A percentile compares a stretch with the other conserved stretches of the same genome.
Conservation (phyloP, 1,140 invertebrate species). For the Aphelenchoides fujianensis region DNA sequence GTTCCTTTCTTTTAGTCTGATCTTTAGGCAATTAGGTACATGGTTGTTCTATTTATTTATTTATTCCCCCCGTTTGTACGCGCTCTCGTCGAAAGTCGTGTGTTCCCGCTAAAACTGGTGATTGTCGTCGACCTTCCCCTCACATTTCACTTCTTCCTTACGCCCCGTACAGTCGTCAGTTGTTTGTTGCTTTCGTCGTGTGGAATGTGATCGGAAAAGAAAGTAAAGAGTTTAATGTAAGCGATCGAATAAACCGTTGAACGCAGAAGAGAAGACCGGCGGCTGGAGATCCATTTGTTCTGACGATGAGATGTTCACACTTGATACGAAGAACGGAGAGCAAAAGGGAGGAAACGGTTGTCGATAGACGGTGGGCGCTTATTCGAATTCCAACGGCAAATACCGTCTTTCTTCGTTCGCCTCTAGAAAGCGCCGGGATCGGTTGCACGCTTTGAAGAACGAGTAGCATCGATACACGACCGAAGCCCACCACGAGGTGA, state of each 20-base stretch:
- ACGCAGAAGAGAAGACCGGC: neutral
- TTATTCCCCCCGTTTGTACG: no score
- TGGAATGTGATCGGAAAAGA: neutral
- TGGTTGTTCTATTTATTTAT: no score
- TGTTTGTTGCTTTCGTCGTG: neutral
- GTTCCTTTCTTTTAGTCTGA: no score
- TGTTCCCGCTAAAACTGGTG: neutral
- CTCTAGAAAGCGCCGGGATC: neutral
- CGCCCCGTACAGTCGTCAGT: neutral
- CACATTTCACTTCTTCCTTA: neutral
- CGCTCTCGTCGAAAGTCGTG: neutral
- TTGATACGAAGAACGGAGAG: neutral
- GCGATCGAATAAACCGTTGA: neutral
- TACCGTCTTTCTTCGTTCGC: neutral
- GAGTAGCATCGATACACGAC: neutral
- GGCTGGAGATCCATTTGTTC: neutral
- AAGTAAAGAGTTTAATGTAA: neutral
- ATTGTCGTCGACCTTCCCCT: neutral
- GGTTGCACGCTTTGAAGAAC: neutral
- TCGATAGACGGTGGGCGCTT: neutral
- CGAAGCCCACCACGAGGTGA: neutral
- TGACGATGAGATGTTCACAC: neutral
- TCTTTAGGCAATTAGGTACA: no score
- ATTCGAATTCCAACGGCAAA: neutral
- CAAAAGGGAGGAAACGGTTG: neutral